phyloP scores from a whole-genome alignment of 2,113 vertebrate species.

The Apteryx owenii region DNA sequence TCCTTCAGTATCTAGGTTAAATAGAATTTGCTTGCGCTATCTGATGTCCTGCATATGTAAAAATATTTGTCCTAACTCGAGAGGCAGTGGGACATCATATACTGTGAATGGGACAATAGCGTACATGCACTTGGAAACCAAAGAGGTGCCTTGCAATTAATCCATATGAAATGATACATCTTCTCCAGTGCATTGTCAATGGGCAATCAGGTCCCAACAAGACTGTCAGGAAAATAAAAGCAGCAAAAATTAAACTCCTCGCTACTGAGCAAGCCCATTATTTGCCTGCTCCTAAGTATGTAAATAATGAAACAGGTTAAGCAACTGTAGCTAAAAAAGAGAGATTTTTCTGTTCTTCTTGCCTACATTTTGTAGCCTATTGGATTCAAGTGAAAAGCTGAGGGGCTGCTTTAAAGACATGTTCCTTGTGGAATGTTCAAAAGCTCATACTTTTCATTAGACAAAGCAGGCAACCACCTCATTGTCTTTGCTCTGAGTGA shows the following conservation, averaged over 20 bases:
- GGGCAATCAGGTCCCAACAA: constrained; percentile 12
- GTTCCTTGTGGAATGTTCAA: not conserved
- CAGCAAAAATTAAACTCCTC: constrained; percentile 14
- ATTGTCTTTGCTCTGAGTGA: not conserved
- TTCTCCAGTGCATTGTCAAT: constrained; percentile 4
- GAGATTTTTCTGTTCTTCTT: not conserved
- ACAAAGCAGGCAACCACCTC: constrained; percentile 8
- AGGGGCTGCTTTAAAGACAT: not conserved
- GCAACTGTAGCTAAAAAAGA: not conserved
- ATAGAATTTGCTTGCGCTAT: constrained; percentile 38
- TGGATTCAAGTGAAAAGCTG: constrained; percentile 20
- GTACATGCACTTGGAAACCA: constrained; percentile 33
- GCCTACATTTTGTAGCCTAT: constrained; percentile 5
- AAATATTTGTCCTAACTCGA: constrained; percentile 62
- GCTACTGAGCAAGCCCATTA: not conserved
- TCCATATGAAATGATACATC: constrained; percentile 47
- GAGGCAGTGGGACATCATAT: constrained; percentile 28
- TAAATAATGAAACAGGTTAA: constrained; percentile 37
- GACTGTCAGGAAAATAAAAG: constrained; percentile 27
- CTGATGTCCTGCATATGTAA: constrained; percentile 51
- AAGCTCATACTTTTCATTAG: not conserved
- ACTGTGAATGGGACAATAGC: constrained; percentile 49
- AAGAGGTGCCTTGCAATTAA: constrained; percentile 57
- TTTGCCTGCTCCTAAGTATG: constrained; percentile 15
- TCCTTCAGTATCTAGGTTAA: constrained; percentile 56